phyloP scores from a whole-genome alignment of 2,888 invertebrate species.

The Eupithecia centaureata region DNA sequence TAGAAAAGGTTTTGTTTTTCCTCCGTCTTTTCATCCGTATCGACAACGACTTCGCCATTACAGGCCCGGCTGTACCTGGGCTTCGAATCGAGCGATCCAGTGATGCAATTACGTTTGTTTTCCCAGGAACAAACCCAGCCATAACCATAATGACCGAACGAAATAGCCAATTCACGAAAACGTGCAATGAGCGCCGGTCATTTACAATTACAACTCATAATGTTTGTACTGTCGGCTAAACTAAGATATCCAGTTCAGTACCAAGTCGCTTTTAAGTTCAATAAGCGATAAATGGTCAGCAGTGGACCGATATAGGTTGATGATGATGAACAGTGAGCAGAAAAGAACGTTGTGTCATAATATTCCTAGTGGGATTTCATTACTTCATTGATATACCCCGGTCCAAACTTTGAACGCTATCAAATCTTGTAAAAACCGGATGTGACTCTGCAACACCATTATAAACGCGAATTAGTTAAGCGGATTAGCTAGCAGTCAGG shows the following conservation, averaged over 20 bases:
- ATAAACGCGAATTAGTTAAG: neutral
- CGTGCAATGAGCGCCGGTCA: slow-evolving; percentile 22
- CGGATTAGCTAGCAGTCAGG: neutral
- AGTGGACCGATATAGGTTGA: too few relatives aligned
- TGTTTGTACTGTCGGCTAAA: neutral
- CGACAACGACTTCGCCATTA: slow-evolving; percentile 10
- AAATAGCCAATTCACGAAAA: slow-evolving; percentile 33
- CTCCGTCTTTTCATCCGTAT: slow-evolving; percentile 1
- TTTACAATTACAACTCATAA: slow-evolving; percentile 5
- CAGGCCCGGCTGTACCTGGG: slow-evolving; percentile 18
- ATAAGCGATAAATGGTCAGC: neutral
- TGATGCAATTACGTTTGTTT: slow-evolving; percentile 52
- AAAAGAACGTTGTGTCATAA: neutral
- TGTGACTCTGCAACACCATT: neutral
- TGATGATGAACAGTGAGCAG: too few relatives aligned
- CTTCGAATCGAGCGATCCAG: slow-evolving; percentile 22
- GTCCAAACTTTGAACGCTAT: neutral
- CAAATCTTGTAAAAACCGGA: neutral
- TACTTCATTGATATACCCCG: neutral
- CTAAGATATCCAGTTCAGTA: neutral
- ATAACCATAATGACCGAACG: slow-evolving; percentile 42
- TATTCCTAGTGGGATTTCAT: neutral
- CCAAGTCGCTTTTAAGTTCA: neutral
- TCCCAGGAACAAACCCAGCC: slow-evolving; percentile 42
- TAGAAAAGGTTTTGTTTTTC: slow-evolving; percentile 4